A percentile compares a stretch with the other conserved stretches of the same genome.
Evolutionary conservation across 2,113 vertebrate genomes (phyloP).

Genomic region (Ictidomys tridecemlineatus): DNA sequence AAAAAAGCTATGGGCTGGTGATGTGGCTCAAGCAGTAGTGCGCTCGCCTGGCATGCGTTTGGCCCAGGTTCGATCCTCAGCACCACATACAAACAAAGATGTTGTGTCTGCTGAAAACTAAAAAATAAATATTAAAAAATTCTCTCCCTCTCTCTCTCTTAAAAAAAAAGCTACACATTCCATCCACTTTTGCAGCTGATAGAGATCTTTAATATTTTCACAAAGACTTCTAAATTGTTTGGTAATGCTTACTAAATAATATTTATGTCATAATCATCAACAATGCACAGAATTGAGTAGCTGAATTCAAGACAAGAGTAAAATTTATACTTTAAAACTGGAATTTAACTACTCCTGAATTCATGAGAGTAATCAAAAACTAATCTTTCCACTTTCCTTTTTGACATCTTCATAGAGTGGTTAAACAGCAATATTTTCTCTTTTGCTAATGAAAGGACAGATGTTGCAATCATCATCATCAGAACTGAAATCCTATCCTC

Average conservation of each 20-base stretch:
- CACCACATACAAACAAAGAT: too few species aligned
- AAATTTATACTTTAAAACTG: background rate
- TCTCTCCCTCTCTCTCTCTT: too few species aligned
- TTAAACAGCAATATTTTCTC: background rate
- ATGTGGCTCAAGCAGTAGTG: too few species aligned
- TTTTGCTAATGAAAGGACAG: background rate
- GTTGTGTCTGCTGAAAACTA: too few species aligned
- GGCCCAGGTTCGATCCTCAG: too few species aligned
- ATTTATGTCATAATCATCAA: background rate
- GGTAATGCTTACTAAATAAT: background rate
- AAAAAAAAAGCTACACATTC: background rate
- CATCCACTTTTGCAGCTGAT: background rate
- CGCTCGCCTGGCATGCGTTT: too few species aligned
- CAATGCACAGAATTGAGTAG: background rate
- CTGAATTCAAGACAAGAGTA: constrained; percentile 1
- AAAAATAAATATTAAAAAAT: too few species aligned
- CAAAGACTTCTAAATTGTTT: background rate
- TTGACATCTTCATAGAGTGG: background rate
- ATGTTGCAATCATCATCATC: background rate
- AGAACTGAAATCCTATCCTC: background rate
- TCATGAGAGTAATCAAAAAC: background rate
- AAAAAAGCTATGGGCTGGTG: too few species aligned
- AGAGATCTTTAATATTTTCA: background rate
- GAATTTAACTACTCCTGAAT: background rate
- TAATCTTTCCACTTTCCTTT: background rate